Conservation (phyloP, 2,888 invertebrate species). For the Amphimallon solstitiale region DNA sequence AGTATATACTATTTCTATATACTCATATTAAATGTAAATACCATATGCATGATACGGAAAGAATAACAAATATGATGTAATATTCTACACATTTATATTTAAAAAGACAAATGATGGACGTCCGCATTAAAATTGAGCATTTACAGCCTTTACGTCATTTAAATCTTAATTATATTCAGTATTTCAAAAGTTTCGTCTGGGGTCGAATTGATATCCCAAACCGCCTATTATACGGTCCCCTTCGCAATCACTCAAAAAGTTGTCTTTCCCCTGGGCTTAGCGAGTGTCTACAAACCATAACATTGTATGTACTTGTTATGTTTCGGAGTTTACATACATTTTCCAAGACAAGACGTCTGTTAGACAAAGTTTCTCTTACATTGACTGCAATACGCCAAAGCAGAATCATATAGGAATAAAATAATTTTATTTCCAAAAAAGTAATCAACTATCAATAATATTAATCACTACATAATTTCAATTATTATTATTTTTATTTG, state of each 20-base stretch:
- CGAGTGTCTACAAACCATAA: constrained; percentile 8
- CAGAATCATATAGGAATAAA: too few relatives aligned
- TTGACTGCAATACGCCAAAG: too few relatives aligned
- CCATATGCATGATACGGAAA: too few relatives aligned
- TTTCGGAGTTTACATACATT: constrained; percentile 4
- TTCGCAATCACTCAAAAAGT: constrained; percentile 29
- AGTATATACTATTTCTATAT: too few relatives aligned
- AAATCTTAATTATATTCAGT: constrained; percentile 32
- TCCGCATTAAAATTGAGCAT: not conserved
- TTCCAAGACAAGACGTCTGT: not conserved
- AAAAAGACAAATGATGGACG: too few relatives aligned
- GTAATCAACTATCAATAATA: too few relatives aligned
- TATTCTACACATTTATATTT: too few relatives aligned
- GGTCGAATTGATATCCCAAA: constrained; percentile 31
- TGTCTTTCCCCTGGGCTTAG: constrained; percentile 14
- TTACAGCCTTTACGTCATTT: constrained; percentile 14
- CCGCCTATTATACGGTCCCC: constrained; percentile 27
- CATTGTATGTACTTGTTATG: constrained; percentile 10
- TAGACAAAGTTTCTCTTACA: not conserved
- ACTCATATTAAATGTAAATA: too few relatives aligned
- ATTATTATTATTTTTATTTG: too few relatives aligned
- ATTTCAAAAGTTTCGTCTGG: constrained; percentile 3
- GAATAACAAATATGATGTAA: too few relatives aligned
- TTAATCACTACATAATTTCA: too few relatives aligned
- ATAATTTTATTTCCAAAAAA: too few relatives aligned